A percentile compares a stretch with the other conserved stretches of the same genome.
These are phyloP conservation scores for Macrostomum cliftonense DNA, from an alignment of 2,888 invertebrate genomes.

Conservation along the genomic window DNA sequence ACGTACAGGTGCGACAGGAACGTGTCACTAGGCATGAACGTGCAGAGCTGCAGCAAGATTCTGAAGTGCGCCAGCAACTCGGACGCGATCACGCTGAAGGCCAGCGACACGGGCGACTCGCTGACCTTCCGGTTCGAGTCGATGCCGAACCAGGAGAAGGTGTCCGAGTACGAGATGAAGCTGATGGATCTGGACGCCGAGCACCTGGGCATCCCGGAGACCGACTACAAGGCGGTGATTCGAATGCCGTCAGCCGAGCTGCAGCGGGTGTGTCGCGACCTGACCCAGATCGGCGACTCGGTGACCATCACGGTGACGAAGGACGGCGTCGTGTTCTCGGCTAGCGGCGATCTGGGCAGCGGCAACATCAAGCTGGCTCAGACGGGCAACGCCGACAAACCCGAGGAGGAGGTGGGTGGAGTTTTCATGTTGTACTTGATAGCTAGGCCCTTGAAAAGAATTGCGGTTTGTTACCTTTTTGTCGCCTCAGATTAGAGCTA, in stretches of 20 bases:
- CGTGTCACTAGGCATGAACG: conserved; percentile 88
- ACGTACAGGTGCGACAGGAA: conserved; percentile 94
- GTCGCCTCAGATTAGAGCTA: too few species aligned
- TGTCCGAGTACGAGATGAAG: conserved; percentile 94
- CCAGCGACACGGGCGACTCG: conserved; percentile 81
- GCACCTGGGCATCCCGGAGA: conserved; percentile 90
- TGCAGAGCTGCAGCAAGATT: conserved; percentile 74
- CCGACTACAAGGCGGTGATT: conserved; percentile 85
- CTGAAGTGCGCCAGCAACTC: conserved; percentile 82
- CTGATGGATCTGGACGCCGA: conserved; percentile 95
- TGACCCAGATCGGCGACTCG: conserved; percentile 94
- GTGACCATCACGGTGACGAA: conserved; percentile 89
- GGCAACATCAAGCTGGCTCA: conserved; percentile 64
- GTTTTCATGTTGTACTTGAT: too few species aligned
- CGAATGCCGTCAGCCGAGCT: conserved; percentile 86
- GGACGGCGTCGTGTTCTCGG: conserved; percentile 82
- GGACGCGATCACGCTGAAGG: conserved; percentile 88
- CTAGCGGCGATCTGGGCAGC: conserved; percentile 81
- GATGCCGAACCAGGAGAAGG: conserved; percentile 55
- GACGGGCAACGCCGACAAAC: conserved; percentile 72
- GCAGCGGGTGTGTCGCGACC: conserved; percentile 83
- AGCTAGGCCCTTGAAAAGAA: too few species aligned
- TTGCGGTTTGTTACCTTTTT: too few species aligned
- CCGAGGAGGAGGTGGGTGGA: conserved; percentile 62
- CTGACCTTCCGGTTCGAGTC: conserved; percentile 92